Conservation (phyloP, 2,113 vertebrate genomes). For the Hippocampus guttulatus region DNA sequence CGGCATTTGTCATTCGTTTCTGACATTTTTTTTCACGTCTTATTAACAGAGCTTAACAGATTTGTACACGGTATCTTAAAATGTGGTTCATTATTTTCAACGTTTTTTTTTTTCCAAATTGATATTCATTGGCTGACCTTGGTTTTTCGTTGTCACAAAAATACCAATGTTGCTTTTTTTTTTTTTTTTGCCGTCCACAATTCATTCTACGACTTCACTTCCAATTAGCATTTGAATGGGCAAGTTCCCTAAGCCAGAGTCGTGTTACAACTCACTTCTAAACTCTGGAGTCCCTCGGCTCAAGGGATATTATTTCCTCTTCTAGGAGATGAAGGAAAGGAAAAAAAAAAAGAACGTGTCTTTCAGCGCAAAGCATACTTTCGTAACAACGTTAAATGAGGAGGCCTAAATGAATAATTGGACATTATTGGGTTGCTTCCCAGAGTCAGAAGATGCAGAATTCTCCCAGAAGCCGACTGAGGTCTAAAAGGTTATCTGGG, state of each 20-base stretch:
- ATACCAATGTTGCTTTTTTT: constrained; percentile 27
- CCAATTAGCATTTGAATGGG: constrained; percentile 58
- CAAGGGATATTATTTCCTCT: constrained; percentile 45
- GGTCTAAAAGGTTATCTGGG: constrained; percentile 14
- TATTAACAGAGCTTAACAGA: too few species aligned
- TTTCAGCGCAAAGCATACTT: constrained; percentile 45
- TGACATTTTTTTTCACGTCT: too few species aligned
- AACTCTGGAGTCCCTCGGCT: constrained; percentile 31
- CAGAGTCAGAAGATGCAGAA: constrained; percentile 58
- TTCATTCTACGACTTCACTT: constrained; percentile 52
- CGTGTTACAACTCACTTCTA: constrained; percentile 51
- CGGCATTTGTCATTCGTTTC: too few species aligned
- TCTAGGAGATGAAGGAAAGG: constrained; percentile 14
- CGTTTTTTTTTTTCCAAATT: not conserved
- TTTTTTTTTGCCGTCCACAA: constrained; percentile 30
- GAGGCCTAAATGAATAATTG: constrained; percentile 31
- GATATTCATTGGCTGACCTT: constrained; percentile 11
- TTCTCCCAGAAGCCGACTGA: constrained; percentile 15
- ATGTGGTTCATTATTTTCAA: not conserved
- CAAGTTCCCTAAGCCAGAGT: constrained; percentile 57
- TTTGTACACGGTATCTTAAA: not conserved
- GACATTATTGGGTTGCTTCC: constrained; percentile 47
- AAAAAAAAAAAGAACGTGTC: constrained; percentile 12
- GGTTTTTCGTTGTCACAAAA: constrained; percentile 32
- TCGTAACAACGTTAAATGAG: constrained; percentile 35